Evolutionary conservation across 2,797 vertebrate species (phyloP), one percentile per base, ranked within the genome.

Genomic region (Mormyrus proboscirostris): DNA sequence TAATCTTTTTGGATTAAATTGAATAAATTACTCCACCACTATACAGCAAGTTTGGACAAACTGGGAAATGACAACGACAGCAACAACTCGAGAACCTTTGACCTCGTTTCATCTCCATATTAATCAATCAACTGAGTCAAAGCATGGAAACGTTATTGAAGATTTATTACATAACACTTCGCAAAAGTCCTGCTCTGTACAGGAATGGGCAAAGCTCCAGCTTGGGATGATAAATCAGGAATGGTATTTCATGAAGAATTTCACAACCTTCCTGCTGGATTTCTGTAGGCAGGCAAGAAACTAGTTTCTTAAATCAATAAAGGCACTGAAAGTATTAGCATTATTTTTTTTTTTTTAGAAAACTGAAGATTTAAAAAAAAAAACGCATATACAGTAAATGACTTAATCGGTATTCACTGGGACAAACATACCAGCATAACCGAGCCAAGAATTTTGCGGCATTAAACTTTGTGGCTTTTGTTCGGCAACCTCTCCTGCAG

Each of bases 211-310:
- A 49, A 41, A 49, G 47, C 16, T 25, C n/a, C 41, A 50, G 47
- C 5, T 22, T 29, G 47, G 47, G 47, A 84, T 22, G 44, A 51
- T 51, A 25, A 84, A 50, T 25, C 9, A 84, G 19, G 47, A 44
- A 79, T 79, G 73, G 73, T 79, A 79, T 79, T 79, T 79, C 29
- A 33, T 73, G 29, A 33, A 73, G 73, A 41, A 84, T 84, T 84
- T 84, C 82, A 84, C 82, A 84, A 84, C 41, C 47, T 50, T 50
- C 82, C 49, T 22, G 14, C 47, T 22, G 7, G 47, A n/a, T 84
- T 25, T 84, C 47, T 2, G 1, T 50, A 51, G 22, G 22, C n/a
- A 51, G 22, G 82, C 6, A 49, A 22, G 9, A 84, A 84, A 41
- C 38, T n/a, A 44, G 12, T n/a, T n/a, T 79, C 38, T 22, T 22